Base-by-base conservation (phyloP, 2,797 vertebrate genomes). In the Astyanax mexicanus region DNA sequence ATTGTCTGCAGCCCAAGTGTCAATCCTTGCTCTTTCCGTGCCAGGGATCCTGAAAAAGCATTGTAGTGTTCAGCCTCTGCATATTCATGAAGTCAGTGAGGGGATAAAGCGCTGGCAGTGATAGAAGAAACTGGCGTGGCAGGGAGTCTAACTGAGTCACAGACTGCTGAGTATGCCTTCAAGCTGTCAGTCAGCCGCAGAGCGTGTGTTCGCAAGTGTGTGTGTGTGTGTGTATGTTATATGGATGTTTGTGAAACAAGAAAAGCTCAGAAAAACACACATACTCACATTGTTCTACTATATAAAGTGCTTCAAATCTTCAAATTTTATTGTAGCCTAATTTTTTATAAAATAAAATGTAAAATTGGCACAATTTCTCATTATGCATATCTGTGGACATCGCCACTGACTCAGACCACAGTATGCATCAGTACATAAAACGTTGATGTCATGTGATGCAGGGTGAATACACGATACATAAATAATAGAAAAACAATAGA, bases 11-110 rank as follows among this genome's bases (percentile, higher is more conserved):
- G 55, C 61, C 66, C 35, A 77, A 74, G 68, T 80, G 78, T 81
- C 77, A 80, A 74, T 80, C 71, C 74, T 67, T 65, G 74, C 82
- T 81, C 64, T 78, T 79, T 72, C 68, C 61, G 65, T 68, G 54
- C 69, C 69, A 81, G 57, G 79, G 68, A 78, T 83, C 67, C 82
- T 79, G 71, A 78, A 69, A 64, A 77, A 74, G 78, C 45, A 68
- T 77, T 85, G 72, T 84, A 67, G 54, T 77, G 40, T 74, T 75
- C 74, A 80, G 61, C 29, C 77, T 58, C 69, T 84, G 80, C 85
- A 86, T 88, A 88, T 86, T 84, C 80, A 88, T 86, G 81, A 88
- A 85, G 19, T 17, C 42, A 47, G 60, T 55, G 17, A 64, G 65
- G 74, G 76, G 54, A 54, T 75, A 77, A 78, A 80, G 45, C 57